Evolutionary conservation across 2,888 invertebrate species (phyloP).

Genomic region (Drosophila mettleri): DNA sequence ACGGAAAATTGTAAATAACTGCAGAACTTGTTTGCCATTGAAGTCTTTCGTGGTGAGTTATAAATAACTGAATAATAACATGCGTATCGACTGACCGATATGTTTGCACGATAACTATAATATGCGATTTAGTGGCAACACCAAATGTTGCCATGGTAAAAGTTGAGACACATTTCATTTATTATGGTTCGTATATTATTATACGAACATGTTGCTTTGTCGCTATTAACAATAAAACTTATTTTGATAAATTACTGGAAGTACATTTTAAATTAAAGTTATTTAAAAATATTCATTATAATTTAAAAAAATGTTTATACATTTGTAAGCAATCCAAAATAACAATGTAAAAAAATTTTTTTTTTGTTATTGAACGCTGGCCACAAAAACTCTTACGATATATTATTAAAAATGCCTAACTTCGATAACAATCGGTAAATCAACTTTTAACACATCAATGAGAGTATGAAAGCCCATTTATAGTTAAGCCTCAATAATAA

Average conservation of each 20-base stretch:
- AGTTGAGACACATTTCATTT: slow-evolving; percentile 15
- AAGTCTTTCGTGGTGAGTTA: slow-evolving; percentile 67
- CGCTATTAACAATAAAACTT: neutral
- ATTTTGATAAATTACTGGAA: no score
- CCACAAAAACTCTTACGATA: neutral
- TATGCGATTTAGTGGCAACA: slow-evolving; percentile 29
- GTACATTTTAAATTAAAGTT: neutral
- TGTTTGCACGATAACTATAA: slow-evolving; percentile 16
- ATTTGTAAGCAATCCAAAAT: no score
- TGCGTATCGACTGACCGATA: slow-evolving; percentile 42
- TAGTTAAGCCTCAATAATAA: neutral
- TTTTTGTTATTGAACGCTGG: neutral
- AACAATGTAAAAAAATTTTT: no score
- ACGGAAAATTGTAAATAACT: slow-evolving; percentile 80
- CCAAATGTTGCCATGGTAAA: slow-evolving; percentile 18
- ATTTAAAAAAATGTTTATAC: no score
- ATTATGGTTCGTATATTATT: neutral
- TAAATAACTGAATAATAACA: slow-evolving; percentile 44
- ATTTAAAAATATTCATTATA: neutral
- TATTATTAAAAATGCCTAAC: no score
- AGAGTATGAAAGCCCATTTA: neutral
- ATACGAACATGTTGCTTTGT: neutral
- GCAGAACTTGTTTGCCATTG: slow-evolving; percentile 72
- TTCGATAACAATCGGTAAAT: neutral
- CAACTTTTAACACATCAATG: neutral